Evolutionary conservation across 2,113 vertebrate genomes (phyloP), one percentile per base, ranked within the genome.

Genomic region (Melanocharis versteri): DNA sequence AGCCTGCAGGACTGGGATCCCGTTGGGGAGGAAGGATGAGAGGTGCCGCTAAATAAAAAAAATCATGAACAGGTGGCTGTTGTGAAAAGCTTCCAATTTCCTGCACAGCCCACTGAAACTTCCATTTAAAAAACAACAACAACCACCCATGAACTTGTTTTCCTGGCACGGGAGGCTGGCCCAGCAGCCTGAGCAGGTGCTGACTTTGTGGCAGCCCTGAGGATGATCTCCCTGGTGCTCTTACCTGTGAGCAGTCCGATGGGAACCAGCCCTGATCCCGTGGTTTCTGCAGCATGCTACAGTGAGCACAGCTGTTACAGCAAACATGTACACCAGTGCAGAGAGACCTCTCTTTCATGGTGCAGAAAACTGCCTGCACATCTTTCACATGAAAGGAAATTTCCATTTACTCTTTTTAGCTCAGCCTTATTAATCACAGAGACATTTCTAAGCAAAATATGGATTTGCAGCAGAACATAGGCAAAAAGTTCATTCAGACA

Each of bases 381-480:
- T 39, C 73, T 89, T 96, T 75, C 6, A 3, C 40, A 23, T 50
- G 44, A 83, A 69, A 78, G 26, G 24, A 87, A 37, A 93, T 83
- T 96, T 87, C 71, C 53, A 72, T 72, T 77, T 94, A 56, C 76
- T 83, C 39, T 26, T 79, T 87, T 81, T 6, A 6, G 40, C 47
- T 77, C 62, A 89, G 51, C 31, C 50, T 77, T 83, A 83, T 85
- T 90, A 91, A 88, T 76, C 73, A 77, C 42, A 40, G 77, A 76
- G 77, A 65, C 33, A 44, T 78, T 83, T 92, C 64, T 88, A 91
- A 91, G 72, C 48, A 91, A 94, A 95, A 84, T 48, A 64, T 28
- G 40, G 44, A 71, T 65, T 57, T 95, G 58, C 66, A 92, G 70
- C 57, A 76, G 61, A 94, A 60, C 27, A 72, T 10, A 69, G 77